These are phyloP conservation scores for Hemichromis elongatus DNA, from an alignment of 2,113 vertebrate species.

Conservation along the genomic window DNA sequence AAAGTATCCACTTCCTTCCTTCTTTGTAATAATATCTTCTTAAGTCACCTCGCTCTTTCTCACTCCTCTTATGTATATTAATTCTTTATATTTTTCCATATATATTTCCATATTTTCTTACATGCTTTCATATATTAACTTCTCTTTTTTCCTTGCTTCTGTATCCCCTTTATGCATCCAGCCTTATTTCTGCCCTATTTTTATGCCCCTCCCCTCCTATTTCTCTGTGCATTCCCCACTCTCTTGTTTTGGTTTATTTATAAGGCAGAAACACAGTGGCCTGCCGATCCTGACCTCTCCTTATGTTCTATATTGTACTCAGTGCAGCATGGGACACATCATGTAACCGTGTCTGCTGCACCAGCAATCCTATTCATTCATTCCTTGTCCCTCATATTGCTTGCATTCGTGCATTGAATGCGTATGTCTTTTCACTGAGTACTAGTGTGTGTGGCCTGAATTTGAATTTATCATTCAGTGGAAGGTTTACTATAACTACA, in stretches of 20 bases:
- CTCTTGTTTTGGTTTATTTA: neutral
- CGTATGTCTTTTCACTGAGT: neutral
- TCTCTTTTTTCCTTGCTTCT: neutral
- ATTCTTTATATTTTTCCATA: neutral
- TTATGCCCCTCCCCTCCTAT: neutral
- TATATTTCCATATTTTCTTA: neutral
- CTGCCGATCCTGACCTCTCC: neutral
- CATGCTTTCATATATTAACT: neutral
- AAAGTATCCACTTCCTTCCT: neutral
- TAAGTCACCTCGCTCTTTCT: neutral
- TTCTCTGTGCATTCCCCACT: neutral
- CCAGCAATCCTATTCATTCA: conserved; percentile 21
- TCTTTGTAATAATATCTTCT: neutral
- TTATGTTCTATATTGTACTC: neutral
- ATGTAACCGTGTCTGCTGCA: neutral
- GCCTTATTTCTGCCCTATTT: neutral
- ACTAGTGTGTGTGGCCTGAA: conserved; percentile 30
- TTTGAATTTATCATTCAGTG: neutral
- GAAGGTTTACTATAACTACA: neutral
- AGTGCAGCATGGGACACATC: neutral
- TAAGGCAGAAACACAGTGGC: neutral
- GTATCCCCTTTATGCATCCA: neutral
- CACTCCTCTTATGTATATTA: neutral
- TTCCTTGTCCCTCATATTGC: neutral
- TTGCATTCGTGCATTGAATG: conserved; percentile 16